Percentiles rank a stretch among this genome's conserved stretches.
phyloP scores from a whole-genome alignment of 64 coral and sea anemone genomes.

The Exaiptasia diaphana region DNA sequence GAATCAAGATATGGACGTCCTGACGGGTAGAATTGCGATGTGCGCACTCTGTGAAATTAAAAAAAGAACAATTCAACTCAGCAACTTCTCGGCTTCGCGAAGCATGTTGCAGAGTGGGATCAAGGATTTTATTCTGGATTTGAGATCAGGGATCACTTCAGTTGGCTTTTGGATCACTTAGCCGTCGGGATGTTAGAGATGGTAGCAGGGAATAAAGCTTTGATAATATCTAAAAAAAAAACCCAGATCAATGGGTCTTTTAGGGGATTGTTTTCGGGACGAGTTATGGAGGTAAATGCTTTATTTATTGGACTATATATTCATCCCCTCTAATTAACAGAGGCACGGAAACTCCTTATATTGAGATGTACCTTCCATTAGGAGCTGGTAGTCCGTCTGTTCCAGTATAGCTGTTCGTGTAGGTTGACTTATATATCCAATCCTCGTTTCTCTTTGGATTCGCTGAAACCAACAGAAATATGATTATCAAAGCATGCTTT shows the following conservation, averaged over 20 bases:
- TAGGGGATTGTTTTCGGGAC: background rate
- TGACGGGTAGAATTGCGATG: slow-evolving; percentile 66
- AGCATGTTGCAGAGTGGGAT: too few relatives aligned
- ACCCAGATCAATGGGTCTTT: background rate
- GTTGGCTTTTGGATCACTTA: background rate
- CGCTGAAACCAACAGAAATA: too few relatives aligned
- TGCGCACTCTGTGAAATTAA: slow-evolving; percentile 47
- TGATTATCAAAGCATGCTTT: too few relatives aligned
- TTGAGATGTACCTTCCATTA: slow-evolving; percentile 27
- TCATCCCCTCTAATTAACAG: background rate
- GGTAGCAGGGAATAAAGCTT: background rate
- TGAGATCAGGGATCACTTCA: background rate
- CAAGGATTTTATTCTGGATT: background rate
- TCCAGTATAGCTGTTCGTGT: slow-evolving; percentile 43
- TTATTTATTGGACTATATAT: background rate
- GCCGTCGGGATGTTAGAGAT: background rate
- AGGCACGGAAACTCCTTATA: background rate
- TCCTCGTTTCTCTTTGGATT: too few relatives aligned
- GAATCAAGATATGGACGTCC: slow-evolving; percentile 49
- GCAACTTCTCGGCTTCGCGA: too few relatives aligned
- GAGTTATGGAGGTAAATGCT: background rate
- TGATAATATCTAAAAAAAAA: background rate
- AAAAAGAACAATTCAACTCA: background rate
- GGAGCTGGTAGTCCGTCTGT: slow-evolving; percentile 25
- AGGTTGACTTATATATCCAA: slow-evolving; percentile 35